Base-by-base conservation (phyloP, 2,113 vertebrate species). In the Neotoma lepida region DNA sequence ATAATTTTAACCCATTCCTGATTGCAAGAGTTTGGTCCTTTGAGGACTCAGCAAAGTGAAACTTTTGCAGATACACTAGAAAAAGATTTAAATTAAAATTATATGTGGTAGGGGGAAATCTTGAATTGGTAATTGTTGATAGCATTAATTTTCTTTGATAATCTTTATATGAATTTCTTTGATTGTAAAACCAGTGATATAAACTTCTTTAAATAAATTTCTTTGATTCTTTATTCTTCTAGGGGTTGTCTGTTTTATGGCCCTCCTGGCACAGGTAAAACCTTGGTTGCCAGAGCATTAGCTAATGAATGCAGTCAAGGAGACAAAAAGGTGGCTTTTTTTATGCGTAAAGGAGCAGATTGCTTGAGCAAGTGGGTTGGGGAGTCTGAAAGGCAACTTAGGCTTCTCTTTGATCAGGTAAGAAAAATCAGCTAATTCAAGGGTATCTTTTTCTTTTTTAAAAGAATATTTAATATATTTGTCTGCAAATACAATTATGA, bases 281-380 rank as follows among this genome's bases (percentile, higher is more conserved):
- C 99, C 41, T 98, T 99, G 98, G 99, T 99, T 77, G 99, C 99
- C 6, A 99, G 99, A 98, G 99, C 99, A 49, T 98, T 99, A 96
- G 99, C 99, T 97, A 99, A 99, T 39, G 99, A 99, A 98, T 99
- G 99, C 98, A 99, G 99, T 98, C 99, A 99, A 97, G 99, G 99
- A 94, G 99, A 99, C 96, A 99, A 98, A 97, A 99, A 99, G 89
- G 99, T 99, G 97, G 99, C 99, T 86, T 99, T 99, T 98, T 99
- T 99, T 97, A 99, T 99, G 99, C 98, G 99, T 97, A 99, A 99
- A 98, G 99, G 99, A 98, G 99, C 99, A 4, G 99, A 99, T 98
- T 99, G 99, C 98, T 99, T 99, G 97, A 99, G 99, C 98, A 99
- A 99, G 97, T 99, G 99, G 99, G 99, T 99, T 76, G 99, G 99